Conservation (phyloP, 2,113 vertebrate species). For the Elaphurus davidianus region DNA sequence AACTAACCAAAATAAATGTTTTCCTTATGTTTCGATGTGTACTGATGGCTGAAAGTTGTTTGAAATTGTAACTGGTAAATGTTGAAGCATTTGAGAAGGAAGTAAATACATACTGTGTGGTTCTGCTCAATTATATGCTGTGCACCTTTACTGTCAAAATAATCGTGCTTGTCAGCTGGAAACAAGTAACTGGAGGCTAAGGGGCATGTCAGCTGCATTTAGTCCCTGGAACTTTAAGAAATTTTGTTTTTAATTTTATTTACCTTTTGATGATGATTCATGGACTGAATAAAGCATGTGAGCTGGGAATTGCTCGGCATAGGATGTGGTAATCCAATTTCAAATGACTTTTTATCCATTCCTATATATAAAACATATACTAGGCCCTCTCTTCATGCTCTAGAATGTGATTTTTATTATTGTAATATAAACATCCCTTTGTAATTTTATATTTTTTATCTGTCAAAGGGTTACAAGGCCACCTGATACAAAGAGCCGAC, state of each 20-base stretch:
- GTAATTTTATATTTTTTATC: background rate
- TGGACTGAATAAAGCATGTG: background rate
- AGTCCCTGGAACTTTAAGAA: background rate
- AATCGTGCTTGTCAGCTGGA: background rate
- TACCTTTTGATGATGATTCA: background rate
- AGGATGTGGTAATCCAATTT: background rate
- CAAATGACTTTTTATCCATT: constrained; percentile 7
- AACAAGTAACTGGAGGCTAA: background rate
- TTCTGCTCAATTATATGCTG: background rate
- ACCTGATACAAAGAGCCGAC: background rate
- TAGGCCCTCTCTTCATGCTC: background rate
- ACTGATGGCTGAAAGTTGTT: background rate
- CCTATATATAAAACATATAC: background rate
- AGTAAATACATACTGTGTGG: background rate
- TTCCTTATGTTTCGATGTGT: constrained; percentile 28
- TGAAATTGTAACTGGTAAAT: background rate
- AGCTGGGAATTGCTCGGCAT: background rate
- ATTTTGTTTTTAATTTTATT: constrained; percentile 1
- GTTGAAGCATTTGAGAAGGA: background rate
- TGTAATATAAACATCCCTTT: background rate
- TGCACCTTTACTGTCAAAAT: background rate
- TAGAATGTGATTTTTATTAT: background rate
- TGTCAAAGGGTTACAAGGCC: background rate
- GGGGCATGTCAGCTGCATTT: background rate
- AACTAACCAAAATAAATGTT: constrained; percentile 39